Percentiles rank a stretch among this genome's conserved stretches.
These are phyloP conservation scores for Sebastes schlegelii DNA, from an alignment of 2,113 vertebrate genomes.

Conservation along the genomic window DNA sequence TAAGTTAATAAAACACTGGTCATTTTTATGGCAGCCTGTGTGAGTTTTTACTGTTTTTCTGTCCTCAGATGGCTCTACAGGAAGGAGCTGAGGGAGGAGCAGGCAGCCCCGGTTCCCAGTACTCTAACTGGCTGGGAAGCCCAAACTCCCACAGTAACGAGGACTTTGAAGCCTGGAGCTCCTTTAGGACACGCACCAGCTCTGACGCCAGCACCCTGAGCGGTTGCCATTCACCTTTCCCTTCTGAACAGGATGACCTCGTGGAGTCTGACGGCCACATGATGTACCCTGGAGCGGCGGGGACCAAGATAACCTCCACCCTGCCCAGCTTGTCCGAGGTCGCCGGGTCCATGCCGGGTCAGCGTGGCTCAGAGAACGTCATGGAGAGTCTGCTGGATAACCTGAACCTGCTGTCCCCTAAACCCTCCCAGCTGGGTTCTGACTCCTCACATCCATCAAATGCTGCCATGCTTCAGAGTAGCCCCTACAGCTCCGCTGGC, in stretches of 20 bases:
- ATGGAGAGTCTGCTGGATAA: conserved; percentile 98
- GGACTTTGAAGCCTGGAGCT: conserved; percentile 95
- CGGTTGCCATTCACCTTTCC: conserved; percentile 93
- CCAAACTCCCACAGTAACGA: conserved; percentile 96
- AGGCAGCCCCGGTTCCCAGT: conserved; percentile 91
- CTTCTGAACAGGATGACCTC: conserved; percentile 93
- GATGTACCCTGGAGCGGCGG: conserved; percentile 86
- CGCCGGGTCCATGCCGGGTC: conserved; percentile 77
- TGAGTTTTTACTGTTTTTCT: conserved; percentile 22
- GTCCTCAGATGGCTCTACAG: conserved; percentile 85
- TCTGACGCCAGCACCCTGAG: conserved; percentile 97
- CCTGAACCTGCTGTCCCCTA: conserved; percentile 93
- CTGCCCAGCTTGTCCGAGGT: conserved; percentile 95
- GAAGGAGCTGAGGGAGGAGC: conserved; percentile 88
- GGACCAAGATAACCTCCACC: conserved; percentile 89
- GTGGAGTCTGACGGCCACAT: conserved; percentile 91
- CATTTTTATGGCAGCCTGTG: not conserved
- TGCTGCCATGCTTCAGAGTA: conserved; percentile 89
- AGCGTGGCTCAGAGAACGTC: conserved; percentile 86
- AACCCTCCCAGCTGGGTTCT: conserved; percentile 79
- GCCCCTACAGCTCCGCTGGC: conserved; percentile 86
- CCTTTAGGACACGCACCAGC: conserved; percentile 93
- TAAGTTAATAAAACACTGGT: not conserved
- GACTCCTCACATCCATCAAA: conserved; percentile 89
- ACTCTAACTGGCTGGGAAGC: conserved; percentile 95